Evolutionary conservation across 2,888 invertebrate genomes (phyloP), one percentile per base, ranked within the genome.

Genomic region (Muschampia plurimacula): DNA sequence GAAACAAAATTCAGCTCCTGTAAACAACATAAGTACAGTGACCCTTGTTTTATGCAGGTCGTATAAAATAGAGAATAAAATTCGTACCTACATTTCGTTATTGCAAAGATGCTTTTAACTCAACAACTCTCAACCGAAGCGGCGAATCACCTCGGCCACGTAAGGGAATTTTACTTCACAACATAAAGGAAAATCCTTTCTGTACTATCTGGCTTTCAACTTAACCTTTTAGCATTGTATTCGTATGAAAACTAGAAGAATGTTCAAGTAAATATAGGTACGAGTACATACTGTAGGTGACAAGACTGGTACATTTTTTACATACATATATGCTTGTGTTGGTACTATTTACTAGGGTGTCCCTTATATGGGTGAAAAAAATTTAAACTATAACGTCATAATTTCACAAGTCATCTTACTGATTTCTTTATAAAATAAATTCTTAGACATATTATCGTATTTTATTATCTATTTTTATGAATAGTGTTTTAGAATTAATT

Each of bases 191-290:
- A 62, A 39, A 57, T 57, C 39, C 32, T 62, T 62, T 62, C 62
- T 41, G 15, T n/a, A 22, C 36, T 62, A 62, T 62, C 62, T 41
- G 36, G 62, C 62, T 62, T 62, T 62, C 62, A 62, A 39, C 15
- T 15, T 41, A 62, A 62, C 62, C 62, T 62, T 62, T 62, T n/a
- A 62, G 39, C 8, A 22, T 15, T 12, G 28, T n/a, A 9, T 41
- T 39, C 41, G 5, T 36, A 62, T 62, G 22, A 41, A 22, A 60
- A 41, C 41, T 39, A 57, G 22, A 57, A 57, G 2, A 5, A 3
- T 57, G 28, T 28, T 28, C 10, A 12, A 15, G 55, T 55, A 15
- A 55, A 28, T 55, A 57, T 52, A 52, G 41, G 6, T 41, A 15
- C 15, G 9, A 32, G 32, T 32, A 32, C 32, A 32, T 22, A 22